These are phyloP conservation scores for Argynnis bischoffii DNA, from an alignment of 2,888 invertebrate species.

Conservation along the genomic window DNA sequence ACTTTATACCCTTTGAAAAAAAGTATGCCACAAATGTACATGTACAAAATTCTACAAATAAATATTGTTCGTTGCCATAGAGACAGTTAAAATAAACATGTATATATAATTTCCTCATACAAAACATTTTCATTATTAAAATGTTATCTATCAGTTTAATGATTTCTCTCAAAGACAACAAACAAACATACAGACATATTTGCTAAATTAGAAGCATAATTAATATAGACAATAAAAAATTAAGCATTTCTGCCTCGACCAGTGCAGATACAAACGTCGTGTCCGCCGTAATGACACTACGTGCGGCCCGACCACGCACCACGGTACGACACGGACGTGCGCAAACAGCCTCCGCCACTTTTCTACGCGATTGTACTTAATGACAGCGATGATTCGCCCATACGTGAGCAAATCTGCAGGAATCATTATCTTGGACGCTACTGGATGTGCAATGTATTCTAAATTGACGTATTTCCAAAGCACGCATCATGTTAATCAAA, in stretches of 20 bases:
- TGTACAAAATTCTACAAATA: too few relatives aligned
- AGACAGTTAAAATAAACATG: too few relatives aligned
- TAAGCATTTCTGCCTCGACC: background rate
- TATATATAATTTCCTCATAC: too few relatives aligned
- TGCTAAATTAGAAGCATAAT: background rate
- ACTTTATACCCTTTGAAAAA: too few relatives aligned
- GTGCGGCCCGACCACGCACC: constrained; percentile 62
- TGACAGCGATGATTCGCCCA: constrained; percentile 45
- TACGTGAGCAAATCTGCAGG: constrained; percentile 59
- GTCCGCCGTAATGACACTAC: constrained; percentile 64
- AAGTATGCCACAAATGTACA: too few relatives aligned
- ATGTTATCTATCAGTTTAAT: too few relatives aligned
- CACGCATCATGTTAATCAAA: constrained; percentile 9
- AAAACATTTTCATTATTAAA: too few relatives aligned
- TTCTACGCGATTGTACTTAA: constrained; percentile 51
- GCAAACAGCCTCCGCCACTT: constrained; percentile 55
- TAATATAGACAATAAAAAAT: background rate
- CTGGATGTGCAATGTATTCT: constrained; percentile 37
- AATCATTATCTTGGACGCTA: constrained; percentile 40
- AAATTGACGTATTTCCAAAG: constrained; percentile 29
- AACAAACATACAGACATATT: too few relatives aligned
- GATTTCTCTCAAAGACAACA: too few relatives aligned
- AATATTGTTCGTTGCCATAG: too few relatives aligned
- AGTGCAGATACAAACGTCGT: background rate
- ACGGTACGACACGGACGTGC: constrained; percentile 54